phyloP scores from a whole-genome alignment of 2,113 vertebrate species.

The Paedocypris sp. region DNA sequence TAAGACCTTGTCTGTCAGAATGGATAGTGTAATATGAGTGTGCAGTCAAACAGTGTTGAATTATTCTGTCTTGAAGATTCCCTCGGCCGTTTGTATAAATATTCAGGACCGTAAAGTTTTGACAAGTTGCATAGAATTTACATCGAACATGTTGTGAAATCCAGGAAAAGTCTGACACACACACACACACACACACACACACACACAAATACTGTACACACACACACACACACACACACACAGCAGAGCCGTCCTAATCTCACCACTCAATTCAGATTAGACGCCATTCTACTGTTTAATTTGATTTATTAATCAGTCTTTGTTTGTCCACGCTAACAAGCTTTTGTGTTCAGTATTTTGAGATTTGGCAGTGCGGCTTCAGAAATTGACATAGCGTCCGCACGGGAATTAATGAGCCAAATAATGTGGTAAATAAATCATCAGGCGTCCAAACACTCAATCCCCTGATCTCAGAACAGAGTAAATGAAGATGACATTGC shows the following conservation, averaged over 20 bases:
- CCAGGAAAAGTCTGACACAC: constrained; percentile 1
- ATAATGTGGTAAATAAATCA: neutral
- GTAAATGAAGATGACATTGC: neutral
- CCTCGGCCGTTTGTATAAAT: neutral
- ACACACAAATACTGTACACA: too few species aligned
- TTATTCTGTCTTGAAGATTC: neutral
- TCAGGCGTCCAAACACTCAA: neutral
- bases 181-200: neutral
- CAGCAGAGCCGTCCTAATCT: neutral
- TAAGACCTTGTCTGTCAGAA: too few species aligned
- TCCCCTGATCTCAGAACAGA: neutral
- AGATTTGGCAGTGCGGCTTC: neutral
- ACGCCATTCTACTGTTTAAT: constrained; percentile 1
- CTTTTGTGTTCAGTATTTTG: neutral
- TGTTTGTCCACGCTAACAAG: neutral
- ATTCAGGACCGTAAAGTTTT: constrained; percentile 1
- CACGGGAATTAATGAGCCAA: neutral
- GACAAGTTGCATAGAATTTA: constrained; percentile 9
- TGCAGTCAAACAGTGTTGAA: neutral
- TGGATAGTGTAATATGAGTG: too few species aligned
- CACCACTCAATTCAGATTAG: neutral
- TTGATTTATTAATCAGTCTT: neutral
- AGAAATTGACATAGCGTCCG: neutral
- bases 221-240: constrained; percentile 4
- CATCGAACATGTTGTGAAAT: neutral